Evolutionary conservation across 2,797 vertebrate genomes (phyloP).

Genomic region (Halcyon chelicuti): DNA sequence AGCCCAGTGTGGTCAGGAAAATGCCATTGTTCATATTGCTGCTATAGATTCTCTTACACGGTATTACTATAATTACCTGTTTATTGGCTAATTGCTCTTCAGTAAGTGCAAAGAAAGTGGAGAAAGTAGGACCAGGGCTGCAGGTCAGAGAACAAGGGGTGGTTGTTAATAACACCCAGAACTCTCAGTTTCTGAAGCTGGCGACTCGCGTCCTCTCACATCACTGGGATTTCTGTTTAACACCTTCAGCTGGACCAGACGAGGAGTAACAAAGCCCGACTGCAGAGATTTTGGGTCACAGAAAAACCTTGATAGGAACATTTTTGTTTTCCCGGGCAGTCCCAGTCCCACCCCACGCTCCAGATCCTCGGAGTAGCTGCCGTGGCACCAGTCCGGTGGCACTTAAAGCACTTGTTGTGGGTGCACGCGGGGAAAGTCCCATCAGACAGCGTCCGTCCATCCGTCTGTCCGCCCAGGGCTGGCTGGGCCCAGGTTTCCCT

Average conservation of each 20-base stretch:
- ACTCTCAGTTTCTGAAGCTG: not conserved
- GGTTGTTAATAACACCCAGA: not conserved
- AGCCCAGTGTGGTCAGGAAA: not conserved
- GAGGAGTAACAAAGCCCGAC: not conserved
- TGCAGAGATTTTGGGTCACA: not conserved
- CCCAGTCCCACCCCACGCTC: too few species aligned
- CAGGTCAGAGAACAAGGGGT: not conserved
- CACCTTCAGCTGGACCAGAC: not conserved
- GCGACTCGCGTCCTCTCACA: not conserved
- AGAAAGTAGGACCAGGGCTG: not conserved
- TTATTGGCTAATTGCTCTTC: not conserved
- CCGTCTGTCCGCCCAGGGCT: rapidly evolving
- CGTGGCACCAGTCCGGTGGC: not conserved
- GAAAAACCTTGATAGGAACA: not conserved
- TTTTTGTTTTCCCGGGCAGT: not conserved
- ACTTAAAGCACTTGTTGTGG: not conserved
- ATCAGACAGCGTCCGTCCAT: rapidly evolving
- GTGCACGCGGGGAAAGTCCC: rapidly evolving
- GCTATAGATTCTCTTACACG: not conserved
- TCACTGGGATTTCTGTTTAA: not conserved
- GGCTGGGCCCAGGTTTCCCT: rapidly evolving
- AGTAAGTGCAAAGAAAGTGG: not conserved
- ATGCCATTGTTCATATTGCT: not conserved
- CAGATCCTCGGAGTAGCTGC: rapidly evolving
- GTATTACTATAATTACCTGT: not conserved